phyloP scores from a whole-genome alignment of 2,113 vertebrate genomes.

The Potamarius usumacintae region DNA sequence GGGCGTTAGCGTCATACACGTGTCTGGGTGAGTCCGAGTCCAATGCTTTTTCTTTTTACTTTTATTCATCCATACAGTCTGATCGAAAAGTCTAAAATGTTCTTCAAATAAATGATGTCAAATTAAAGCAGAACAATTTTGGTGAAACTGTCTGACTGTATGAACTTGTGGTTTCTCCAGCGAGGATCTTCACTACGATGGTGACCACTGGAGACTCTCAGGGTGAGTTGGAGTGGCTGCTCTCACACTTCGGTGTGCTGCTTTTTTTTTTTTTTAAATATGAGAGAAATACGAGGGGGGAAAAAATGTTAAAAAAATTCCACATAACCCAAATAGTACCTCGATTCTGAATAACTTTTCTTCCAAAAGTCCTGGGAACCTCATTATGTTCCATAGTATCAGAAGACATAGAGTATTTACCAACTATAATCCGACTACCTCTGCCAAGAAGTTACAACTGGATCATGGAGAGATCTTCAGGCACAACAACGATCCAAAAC shows the following conservation, averaged over 20 bases:
- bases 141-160: constrained; percentile 37
- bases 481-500: too few species aligned
- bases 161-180: constrained; percentile 70
- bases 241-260: neutral
- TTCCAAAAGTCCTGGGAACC: neutral
- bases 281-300: neutral
- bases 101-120: neutral
- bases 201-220: constrained; percentile 84
- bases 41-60: neutral
- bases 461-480: too few species aligned
- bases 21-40: constrained; percentile 77
- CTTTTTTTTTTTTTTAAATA: neutral
- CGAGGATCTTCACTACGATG: constrained; percentile 87
- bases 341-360: neutral
- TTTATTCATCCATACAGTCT: neutral
- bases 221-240: constrained; percentile 72
- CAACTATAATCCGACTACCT: neutral
- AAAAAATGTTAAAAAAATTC: too few species aligned
- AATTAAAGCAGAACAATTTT: neutral
- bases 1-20: constrained; percentile 83
- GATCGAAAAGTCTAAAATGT: neutral
- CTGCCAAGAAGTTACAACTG: neutral
- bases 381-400: neutral
- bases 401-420: neutral
- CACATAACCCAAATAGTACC: neutral